phyloP scores from a whole-genome alignment of 2,797 vertebrate genomes.

The Strix occidentalis region DNA sequence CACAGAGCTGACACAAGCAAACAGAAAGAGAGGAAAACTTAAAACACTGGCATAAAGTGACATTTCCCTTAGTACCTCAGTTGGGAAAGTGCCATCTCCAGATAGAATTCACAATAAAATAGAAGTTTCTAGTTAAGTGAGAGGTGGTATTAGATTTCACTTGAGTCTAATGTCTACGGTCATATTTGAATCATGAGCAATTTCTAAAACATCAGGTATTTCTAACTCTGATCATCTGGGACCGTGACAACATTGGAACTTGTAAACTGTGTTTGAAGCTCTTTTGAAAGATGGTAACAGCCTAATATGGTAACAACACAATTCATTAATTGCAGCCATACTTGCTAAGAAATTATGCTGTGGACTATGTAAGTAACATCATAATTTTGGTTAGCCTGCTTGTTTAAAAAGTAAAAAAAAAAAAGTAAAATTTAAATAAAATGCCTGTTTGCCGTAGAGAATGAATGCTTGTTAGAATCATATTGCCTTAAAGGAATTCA shows the following conservation, averaged over 20 bases:
- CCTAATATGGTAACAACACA: background rate
- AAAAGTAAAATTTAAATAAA: background rate
- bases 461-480: background rate
- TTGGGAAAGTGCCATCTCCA: background rate
- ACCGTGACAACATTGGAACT: background rate
- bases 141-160: background rate
- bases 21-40: slow-evolving; percentile 31
- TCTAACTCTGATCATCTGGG: background rate
- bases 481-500: background rate
- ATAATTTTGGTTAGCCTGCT: background rate
- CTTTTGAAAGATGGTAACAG: slow-evolving; percentile 24
- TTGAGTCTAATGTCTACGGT: background rate
- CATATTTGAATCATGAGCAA: slow-evolving; percentile 12
- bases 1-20: background rate
- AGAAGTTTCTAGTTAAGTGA: background rate
- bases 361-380: background rate
- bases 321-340: slow-evolving; percentile 22
- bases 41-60: background rate
- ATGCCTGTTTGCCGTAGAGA: background rate
- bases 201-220: slow-evolving; percentile 9
- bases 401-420: background rate
- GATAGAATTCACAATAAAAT: background rate
- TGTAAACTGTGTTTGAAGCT: slow-evolving; percentile 4
- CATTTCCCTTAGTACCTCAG: background rate
- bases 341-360: background rate